Base-by-base conservation (phyloP, 2,113 vertebrate genomes). In the Tragulus kanchil region DNA sequence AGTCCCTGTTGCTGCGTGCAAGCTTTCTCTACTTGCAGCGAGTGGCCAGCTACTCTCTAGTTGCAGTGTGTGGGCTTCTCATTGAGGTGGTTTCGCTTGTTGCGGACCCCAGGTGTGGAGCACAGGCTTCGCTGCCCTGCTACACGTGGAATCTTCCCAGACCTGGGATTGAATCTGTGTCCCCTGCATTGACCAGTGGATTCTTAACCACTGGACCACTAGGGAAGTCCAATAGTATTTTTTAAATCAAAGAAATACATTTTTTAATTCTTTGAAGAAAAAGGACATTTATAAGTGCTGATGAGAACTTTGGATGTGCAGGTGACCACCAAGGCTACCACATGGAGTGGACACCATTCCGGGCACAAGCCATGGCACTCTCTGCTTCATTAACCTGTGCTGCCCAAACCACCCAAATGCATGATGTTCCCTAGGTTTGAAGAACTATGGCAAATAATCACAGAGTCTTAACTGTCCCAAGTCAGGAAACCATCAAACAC, bases 271-370 rank as follows among this genome's bases (percentile, higher is more conserved):
- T 77, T 87, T 73, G 26, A 59, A 94, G 64, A 52, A 71, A 45
- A 59, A 36, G 62, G 62, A 6, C 42, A 3, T 50, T 19, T 25
- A 1, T 36, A 7, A 31, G 15, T 52, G 5, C 61, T 42, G 0
- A 5, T 67, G 13, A 10, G 94, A 73, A 21, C 5, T 15, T 8
- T 9, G 28, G 91, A 5, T 50, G 11, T 54, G 25, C 36, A 45
- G 19, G 48, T 9, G 36, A 10, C 0, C 2, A 14, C 67, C 31
- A 14, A 8, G 0, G 9, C n/a, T 5, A 13, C 16, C 42, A 10
- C 83, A 3, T 2, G 6, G 45, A 56, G 11, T 6, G 56, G 65
- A 28, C 52, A 1, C 23, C 25, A 2, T 21, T 12, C 13, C 75
- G 31, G 84, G 26, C 42, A 31, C 84, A 28, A 90, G 65, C 54